Base-by-base conservation (phyloP, 1,140 invertebrate genomes). In the Paraescarpia echinospica region DNA sequence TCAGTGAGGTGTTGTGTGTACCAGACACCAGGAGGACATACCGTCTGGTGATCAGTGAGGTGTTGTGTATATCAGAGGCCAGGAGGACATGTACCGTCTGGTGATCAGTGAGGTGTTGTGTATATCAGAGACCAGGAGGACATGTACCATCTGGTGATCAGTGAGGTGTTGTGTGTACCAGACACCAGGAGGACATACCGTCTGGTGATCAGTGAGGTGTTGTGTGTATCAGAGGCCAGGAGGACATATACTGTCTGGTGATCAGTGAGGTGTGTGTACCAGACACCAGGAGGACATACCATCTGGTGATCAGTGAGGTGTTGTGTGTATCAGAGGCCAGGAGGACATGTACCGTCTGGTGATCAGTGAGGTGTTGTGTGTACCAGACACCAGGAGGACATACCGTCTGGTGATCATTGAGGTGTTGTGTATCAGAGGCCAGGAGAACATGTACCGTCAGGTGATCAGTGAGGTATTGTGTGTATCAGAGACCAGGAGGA, bases 1-100 rank as follows among this genome's bases (percentile, higher is more conserved):
- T 77, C 59, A 77, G 59, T 77, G 59, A 77, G 59, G 59, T 77
- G 59, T 77, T 77, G 59, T 77, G 2, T 77, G 59, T 93, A 94
- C 9, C 92, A 95, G 95, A 94, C 94, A 95, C 51, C 95, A 95
- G 91, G 94, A 94, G 92, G 95, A 96, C 89, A 94, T 95, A 95
- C 92, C 94, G 94, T 77, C 34, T 94, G 0, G 91, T 96, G 41
- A 94, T 96, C 35, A 88, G 92, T 77, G 59, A 77, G 59, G 59
- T 77, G 59, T 77, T 77, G 59, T 77, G 9, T 77, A 18, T 77
- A 27, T 22, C 59, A 77, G 59, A 31, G 59, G 22, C 59, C 59
- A 77, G 22, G 59, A 77, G 0, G 59, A 77, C 18, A 77, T 77
- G 59, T 77, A 77, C 59, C 59, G 2, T 77, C 59, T 77, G 59